These are phyloP conservation scores for Pangasianodon hypophthalmus DNA, from an alignment of 2,113 vertebrate genomes.

Conservation along the genomic window DNA sequence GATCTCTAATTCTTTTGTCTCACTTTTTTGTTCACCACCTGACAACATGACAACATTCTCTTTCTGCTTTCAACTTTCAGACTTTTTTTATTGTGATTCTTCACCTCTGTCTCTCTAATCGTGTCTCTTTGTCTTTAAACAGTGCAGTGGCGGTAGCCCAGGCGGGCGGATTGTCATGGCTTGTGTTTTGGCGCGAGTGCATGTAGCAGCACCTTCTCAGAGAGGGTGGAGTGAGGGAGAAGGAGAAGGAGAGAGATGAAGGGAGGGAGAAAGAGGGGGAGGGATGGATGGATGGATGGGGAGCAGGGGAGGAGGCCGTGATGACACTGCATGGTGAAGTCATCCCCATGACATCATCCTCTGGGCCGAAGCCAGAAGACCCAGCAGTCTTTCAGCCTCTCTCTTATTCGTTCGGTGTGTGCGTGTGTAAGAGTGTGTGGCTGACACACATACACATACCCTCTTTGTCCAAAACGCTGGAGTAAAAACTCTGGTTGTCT, in stretches of 20 bases:
- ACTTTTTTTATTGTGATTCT: background rate
- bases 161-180: constrained; percentile 33
- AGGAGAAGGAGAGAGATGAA: constrained; percentile 28
- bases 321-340: constrained; percentile 67
- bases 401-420: constrained; percentile 37
- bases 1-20: constrained; percentile 1
- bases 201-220: constrained; percentile 53
- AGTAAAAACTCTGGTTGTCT: constrained; percentile 54
- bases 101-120: constrained; percentile 14
- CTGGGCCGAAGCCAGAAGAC: constrained; percentile 57
- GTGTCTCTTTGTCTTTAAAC: constrained; percentile 42
- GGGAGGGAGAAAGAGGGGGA: constrained; percentile 38
- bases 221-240: constrained; percentile 36
- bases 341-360: constrained; percentile 65
- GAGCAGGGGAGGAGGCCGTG: constrained; percentile 49
- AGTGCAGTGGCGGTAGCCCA: constrained; percentile 40
- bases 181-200: constrained; percentile 48
- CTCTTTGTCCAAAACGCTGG: constrained; percentile 52
- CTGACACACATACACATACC: constrained; percentile 35
- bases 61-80: background rate
- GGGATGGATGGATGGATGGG: constrained; percentile 35
- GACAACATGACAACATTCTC: background rate
- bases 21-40: background rate
- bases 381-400: constrained; percentile 50
- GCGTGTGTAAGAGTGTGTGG: constrained; percentile 16